Conservation (phyloP, 2,888 invertebrate genomes). For the Calameuta pallipes region DNA sequence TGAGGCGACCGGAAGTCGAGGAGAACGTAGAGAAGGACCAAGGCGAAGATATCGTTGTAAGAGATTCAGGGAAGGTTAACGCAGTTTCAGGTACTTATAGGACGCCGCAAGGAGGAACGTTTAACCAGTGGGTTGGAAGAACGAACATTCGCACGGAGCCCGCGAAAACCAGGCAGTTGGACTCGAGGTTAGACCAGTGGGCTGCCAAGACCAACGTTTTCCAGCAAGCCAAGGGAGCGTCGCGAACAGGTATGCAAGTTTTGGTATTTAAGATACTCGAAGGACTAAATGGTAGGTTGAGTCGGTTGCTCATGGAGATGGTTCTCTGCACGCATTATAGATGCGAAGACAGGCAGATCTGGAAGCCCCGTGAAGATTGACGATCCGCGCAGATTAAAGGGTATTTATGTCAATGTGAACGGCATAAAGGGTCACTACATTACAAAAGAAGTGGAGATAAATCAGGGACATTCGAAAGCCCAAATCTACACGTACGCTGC, state of each 20-base stretch:
- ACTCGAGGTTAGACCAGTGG: slow-evolving; percentile 44
- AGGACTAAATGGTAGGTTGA: not conserved
- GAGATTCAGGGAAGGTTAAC: not conserved
- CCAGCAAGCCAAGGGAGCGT: slow-evolving; percentile 25
- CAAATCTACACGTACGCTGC: slow-evolving; percentile 24
- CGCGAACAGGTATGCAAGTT: slow-evolving; percentile 30
- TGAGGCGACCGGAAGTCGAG: not conserved
- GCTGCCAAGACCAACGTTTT: slow-evolving; percentile 38
- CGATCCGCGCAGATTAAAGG: slow-evolving; percentile 3
- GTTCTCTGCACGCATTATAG: not conserved
- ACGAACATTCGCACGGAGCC: not conserved
- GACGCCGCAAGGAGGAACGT: not conserved
- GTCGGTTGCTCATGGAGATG: not conserved
- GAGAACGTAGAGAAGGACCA: not conserved
- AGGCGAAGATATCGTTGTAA: not conserved
- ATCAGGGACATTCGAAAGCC: slow-evolving; percentile 51
- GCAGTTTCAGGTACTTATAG: slow-evolving; percentile 2
- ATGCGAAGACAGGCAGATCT: not conserved
- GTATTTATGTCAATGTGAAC: slow-evolving; percentile 42
- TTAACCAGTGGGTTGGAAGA: not conserved
- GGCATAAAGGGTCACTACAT: slow-evolving; percentile 45
- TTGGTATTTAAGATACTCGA: not conserved
- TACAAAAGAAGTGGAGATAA: slow-evolving; percentile 43
- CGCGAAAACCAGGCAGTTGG: slow-evolving; percentile 7
- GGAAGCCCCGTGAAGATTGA: not conserved